These are phyloP conservation scores for Fundulus diaphanus DNA, from an alignment of 2,797 vertebrate species.

Conservation along the genomic window DNA sequence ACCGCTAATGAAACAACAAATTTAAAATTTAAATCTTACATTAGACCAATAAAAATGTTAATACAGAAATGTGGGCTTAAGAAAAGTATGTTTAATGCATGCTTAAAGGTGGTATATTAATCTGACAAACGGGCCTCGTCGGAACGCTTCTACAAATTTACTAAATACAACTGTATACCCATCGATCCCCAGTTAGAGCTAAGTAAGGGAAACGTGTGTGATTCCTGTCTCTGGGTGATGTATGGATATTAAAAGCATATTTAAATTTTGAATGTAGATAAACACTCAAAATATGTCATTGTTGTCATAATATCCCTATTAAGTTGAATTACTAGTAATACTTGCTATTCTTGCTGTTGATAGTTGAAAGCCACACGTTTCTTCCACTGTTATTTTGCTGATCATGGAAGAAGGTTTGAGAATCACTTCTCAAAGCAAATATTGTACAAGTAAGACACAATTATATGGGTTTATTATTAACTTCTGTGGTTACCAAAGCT, in stretches of 20 bases:
- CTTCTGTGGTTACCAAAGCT: slow-evolving; percentile 79
- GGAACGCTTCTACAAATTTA: neutral
- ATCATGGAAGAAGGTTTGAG: neutral
- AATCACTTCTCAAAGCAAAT: neutral
- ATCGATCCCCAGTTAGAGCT: too few relatives aligned
- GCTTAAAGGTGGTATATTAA: neutral
- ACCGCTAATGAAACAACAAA: neutral
- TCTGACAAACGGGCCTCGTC: neutral
- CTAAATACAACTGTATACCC: neutral
- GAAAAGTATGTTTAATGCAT: neutral
- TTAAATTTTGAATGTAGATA: neutral
- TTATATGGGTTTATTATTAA: neutral
- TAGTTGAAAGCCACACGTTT: neutral
- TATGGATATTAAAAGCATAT: neutral
- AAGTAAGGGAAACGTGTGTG: neutral
- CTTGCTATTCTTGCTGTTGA: neutral
- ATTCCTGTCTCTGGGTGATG: too few relatives aligned
- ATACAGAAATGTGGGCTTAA: neutral
- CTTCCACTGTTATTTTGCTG: neutral
- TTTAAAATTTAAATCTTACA: neutral
- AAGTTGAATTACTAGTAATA: neutral
- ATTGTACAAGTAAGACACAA: neutral
- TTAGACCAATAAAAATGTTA: neutral
- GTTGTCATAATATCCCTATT: neutral
- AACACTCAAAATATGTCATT: neutral